phyloP scores from a whole-genome alignment of 2,888 invertebrate genomes.

The Drosophila borborema region DNA sequence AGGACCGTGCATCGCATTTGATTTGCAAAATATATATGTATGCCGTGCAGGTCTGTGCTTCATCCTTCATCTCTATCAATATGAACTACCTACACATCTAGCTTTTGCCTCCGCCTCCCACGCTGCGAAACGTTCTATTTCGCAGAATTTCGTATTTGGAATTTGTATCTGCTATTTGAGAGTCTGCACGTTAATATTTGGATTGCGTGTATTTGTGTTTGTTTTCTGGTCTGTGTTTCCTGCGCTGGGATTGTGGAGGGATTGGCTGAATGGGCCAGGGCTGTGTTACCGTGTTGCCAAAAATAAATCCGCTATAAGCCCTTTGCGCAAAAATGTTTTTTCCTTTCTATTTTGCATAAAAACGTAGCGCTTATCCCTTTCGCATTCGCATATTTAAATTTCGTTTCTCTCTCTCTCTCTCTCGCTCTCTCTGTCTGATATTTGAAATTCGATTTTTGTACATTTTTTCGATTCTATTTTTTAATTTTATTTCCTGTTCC shows the following conservation, averaged over 20 bases:
- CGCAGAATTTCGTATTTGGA: conserved; percentile 38
- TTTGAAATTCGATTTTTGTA: conserved; percentile 74
- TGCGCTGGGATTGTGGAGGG: conserved; percentile 25
- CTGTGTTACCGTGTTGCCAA: conserved; percentile 50
- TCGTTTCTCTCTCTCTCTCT: conserved; percentile 34
- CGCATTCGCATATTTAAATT: conserved; percentile 69
- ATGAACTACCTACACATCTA: not conserved
- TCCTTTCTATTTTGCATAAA: conserved; percentile 65
- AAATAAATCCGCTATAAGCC: conserved; percentile 75
- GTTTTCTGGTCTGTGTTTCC: conserved; percentile 64
- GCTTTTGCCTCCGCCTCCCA: not conserved
- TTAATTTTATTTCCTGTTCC: not conserved
- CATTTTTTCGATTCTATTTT: conserved; percentile 7
- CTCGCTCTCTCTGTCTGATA: conserved; percentile 52
- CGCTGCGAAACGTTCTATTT: conserved; percentile 4
- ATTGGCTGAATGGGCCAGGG: conserved; percentile 12
- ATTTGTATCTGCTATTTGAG: conserved; percentile 63
- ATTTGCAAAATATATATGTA: conserved; percentile 32
- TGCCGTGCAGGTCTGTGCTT: conserved; percentile 29
- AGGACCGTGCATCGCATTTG: conserved; percentile 39
- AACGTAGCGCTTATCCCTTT: conserved; percentile 68
- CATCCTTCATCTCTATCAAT: conserved; percentile 32
- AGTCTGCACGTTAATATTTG: conserved; percentile 69
- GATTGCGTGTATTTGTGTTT: conserved; percentile 75
- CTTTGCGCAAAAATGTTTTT: conserved; percentile 66